phyloP scores from a whole-genome alignment of 2,888 invertebrate species.

The Chaetoderma sp. region DNA sequence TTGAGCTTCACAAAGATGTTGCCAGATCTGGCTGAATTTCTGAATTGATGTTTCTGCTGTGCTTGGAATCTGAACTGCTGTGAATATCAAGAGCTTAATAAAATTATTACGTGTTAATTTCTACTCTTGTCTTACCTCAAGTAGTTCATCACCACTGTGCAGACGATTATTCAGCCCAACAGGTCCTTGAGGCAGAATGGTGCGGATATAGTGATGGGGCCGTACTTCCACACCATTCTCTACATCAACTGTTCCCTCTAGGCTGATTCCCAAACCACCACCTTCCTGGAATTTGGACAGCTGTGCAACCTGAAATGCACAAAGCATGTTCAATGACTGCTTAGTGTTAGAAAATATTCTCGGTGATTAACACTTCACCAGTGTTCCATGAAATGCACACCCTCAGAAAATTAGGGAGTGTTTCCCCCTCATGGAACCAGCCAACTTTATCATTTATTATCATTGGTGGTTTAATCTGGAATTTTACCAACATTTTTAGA shows the following conservation, averaged over 20 bases:
- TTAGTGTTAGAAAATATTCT: too few relatives aligned
- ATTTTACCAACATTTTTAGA: too few relatives aligned
- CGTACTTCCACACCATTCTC: constrained; percentile 93
- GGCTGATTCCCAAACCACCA: constrained; percentile 94
- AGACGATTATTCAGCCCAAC: constrained; percentile 92
- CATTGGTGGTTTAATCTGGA: too few relatives aligned
- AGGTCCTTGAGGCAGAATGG: constrained; percentile 96
- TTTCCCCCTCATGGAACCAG: too few relatives aligned
- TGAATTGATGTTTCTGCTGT: too few relatives aligned
- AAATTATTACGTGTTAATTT: constrained; percentile 76
- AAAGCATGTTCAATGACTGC: neutral
- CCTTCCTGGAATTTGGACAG: constrained; percentile 89
- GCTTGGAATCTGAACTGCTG: constrained; percentile 88
- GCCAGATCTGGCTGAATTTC: too few relatives aligned
- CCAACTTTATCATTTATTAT: too few relatives aligned
- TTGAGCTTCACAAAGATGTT: too few relatives aligned
- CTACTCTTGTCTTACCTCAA: constrained; percentile 77
- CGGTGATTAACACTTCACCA: too few relatives aligned
- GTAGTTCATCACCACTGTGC: constrained; percentile 93
- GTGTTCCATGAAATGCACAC: too few relatives aligned
- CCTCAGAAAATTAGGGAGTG: too few relatives aligned
- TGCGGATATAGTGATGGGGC: constrained; percentile 98
- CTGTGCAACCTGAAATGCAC: constrained; percentile 82
- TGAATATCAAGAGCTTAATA: neutral
- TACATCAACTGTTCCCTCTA: constrained; percentile 98